These are phyloP conservation scores for Bradysia coprophila DNA, from an alignment of 1,140 invertebrate species.

Conservation along the genomic window DNA sequence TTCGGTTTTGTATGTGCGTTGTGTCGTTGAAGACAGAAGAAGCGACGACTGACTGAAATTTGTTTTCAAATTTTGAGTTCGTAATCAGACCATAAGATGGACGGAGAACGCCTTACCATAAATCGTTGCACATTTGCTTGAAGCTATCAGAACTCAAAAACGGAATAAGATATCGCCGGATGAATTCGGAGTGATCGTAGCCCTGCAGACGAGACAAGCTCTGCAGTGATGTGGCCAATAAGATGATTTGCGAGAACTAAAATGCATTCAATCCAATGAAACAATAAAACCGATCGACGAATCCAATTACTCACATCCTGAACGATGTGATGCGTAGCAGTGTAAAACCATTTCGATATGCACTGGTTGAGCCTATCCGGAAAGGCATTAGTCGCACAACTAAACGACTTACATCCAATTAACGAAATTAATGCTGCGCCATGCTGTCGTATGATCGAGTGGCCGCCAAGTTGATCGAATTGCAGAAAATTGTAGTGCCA, in stretches of 20 bases:
- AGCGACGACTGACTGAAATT: no score
- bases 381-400: background rate
- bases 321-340: constrained; percentile 9
- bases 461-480: constrained; percentile 15
- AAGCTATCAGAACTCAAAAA: background rate
- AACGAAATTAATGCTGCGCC: constrained; percentile 16
- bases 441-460: constrained; percentile 18
- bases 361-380: constrained; percentile 7
- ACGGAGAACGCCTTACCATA: no score
- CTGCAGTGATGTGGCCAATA: constrained; percentile 7
- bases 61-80: no score
- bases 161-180: background rate
- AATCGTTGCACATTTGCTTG: background rate
- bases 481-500: constrained; percentile 21
- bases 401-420: constrained; percentile 10
- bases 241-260: constrained; percentile 17
- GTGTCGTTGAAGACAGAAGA: background rate
- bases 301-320: background rate
- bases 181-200: background rate
- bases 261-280: constrained; percentile 2
- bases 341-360: constrained; percentile 18
- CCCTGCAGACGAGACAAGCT: background rate
- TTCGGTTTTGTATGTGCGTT: constrained; percentile 12
- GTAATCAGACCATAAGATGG: no score
- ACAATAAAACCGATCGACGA: background rate